Conservation (phyloP, 1,140 invertebrate species). For the Copidosoma floridanum region DNA sequence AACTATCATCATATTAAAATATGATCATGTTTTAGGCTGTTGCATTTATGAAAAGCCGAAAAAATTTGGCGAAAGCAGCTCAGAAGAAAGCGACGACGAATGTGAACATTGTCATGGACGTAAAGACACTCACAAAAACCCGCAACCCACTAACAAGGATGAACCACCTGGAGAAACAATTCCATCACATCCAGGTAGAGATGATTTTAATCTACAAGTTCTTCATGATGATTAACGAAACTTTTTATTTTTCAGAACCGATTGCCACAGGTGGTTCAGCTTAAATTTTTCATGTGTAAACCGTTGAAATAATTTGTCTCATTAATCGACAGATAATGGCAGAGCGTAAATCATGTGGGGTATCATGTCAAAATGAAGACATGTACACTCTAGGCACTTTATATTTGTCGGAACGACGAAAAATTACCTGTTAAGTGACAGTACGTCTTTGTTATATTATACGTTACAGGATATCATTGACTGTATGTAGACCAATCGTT, state of each 20-base stretch:
- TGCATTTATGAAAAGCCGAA: slow-evolving; percentile 84
- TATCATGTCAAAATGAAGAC: slow-evolving; percentile 1
- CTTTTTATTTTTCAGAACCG: slow-evolving; percentile 40
- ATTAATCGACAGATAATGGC: background rate
- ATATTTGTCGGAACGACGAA: too few relatives aligned
- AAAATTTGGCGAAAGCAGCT: slow-evolving; percentile 79
- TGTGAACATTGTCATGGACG: slow-evolving; percentile 85
- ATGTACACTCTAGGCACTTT: too few relatives aligned
- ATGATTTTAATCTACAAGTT: too few relatives aligned
- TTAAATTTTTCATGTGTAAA: slow-evolving; percentile 32
- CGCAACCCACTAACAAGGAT: slow-evolving; percentile 37
- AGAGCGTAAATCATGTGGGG: background rate
- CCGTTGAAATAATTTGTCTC: background rate
- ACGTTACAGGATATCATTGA: too few relatives aligned
- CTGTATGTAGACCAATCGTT: too few relatives aligned
- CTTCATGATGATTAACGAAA: too few relatives aligned
- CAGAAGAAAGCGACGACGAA: slow-evolving; percentile 75
- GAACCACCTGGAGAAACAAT: slow-evolving; percentile 40
- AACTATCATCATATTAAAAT: background rate
- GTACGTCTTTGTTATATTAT: too few relatives aligned
- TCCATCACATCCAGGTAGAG: slow-evolving; percentile 33
- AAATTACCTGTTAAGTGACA: too few relatives aligned
- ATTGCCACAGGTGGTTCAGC: slow-evolving; percentile 36
- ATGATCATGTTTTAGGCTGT: slow-evolving; percentile 64
- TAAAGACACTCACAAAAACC: slow-evolving; percentile 69